Percentiles rank a stretch among this genome's conserved stretches.
Conservation (phyloP, 2,113 vertebrate genomes). For the Proteles cristata region DNA sequence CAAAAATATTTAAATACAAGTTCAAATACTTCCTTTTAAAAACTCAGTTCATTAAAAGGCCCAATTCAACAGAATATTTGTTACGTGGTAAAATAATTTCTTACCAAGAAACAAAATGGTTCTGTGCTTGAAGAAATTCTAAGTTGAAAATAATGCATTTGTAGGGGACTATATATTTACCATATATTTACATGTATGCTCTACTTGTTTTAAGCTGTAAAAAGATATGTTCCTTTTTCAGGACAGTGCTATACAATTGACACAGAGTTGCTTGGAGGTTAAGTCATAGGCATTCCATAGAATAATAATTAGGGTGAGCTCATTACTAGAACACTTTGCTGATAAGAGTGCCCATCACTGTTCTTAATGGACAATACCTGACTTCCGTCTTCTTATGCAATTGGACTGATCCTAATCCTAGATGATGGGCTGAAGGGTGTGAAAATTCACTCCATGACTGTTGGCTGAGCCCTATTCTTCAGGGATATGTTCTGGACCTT, state of each 20-base stretch:
- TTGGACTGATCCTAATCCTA: neutral
- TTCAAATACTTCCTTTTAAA: constrained; percentile 34
- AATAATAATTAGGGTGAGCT: neutral
- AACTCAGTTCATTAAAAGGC: neutral
- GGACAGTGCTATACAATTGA: neutral
- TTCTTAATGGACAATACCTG: neutral
- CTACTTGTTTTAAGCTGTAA: constrained; percentile 22
- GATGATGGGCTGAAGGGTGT: neutral
- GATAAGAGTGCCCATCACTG: neutral
- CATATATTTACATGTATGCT: neutral
- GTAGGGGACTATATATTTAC: neutral
- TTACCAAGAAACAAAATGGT: neutral
- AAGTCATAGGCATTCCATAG: neutral
- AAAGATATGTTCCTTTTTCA: neutral
- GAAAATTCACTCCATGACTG: neutral
- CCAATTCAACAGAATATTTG: neutral
- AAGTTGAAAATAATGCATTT: neutral
- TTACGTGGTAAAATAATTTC: neutral
- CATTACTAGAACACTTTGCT: neutral
- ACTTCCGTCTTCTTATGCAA: neutral
- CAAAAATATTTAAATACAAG: neutral
- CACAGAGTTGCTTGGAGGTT: neutral
- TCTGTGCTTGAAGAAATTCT: neutral
- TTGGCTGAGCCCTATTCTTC: neutral
- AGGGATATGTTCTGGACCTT: neutral